Evolutionary conservation across 2,113 vertebrate species (phyloP).

Genomic region (Anarhynchus alexandrinus): DNA sequence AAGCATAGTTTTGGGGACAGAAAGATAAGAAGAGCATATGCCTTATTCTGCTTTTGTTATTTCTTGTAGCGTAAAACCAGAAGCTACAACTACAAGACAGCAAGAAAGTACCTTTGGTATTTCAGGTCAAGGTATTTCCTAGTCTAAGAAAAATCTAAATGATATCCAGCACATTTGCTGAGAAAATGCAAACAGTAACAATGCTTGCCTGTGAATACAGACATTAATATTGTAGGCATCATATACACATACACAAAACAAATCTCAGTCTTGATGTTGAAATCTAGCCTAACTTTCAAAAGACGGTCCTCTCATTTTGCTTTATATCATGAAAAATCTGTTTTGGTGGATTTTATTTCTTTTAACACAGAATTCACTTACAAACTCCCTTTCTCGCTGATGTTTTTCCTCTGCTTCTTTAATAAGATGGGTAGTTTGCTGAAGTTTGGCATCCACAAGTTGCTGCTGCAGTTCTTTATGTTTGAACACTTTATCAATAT

Average conservation of each 20-base stretch:
- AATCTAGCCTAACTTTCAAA: neutral
- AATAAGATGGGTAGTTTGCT: constrained; percentile 94
- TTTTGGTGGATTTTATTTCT: neutral
- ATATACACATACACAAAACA: neutral
- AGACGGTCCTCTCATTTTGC: neutral
- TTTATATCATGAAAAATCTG: neutral
- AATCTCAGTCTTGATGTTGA: neutral
- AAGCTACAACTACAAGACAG: neutral
- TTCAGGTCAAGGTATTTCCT: neutral
- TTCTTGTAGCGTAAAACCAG: neutral
- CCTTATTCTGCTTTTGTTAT: neutral
- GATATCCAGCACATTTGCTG: neutral
- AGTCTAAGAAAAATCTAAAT: neutral
- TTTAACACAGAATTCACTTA: constrained; percentile 73
- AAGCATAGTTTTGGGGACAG: neutral
- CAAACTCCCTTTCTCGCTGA: constrained; percentile 92
- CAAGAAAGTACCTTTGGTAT: neutral
- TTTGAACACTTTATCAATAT: constrained; percentile 98
- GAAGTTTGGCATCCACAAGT: constrained; percentile 95
- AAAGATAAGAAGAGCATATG: neutral
- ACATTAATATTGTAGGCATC: neutral
- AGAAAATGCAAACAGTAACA: neutral
- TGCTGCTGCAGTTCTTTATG: constrained; percentile 98
- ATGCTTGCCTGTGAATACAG: neutral
- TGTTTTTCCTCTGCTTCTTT: constrained; percentile 96